These are phyloP conservation scores for Sebastes miniatus DNA, from an alignment of 2,797 vertebrate genomes.

Conservation along the genomic window DNA sequence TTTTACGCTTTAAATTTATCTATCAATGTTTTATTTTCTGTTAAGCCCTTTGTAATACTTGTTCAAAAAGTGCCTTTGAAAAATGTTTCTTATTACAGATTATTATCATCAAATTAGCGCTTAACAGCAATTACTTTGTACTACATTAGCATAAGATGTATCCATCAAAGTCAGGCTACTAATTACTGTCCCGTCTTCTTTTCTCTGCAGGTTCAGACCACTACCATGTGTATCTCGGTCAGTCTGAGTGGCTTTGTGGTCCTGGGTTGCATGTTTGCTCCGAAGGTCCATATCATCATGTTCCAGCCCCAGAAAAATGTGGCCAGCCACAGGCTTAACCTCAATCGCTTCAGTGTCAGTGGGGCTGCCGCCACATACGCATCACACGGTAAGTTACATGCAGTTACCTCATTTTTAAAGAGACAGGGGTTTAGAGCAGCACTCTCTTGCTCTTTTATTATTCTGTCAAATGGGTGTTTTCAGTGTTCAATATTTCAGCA, in stretches of 20 bases:
- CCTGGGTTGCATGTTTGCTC: constrained; percentile 96
- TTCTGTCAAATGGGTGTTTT: neutral
- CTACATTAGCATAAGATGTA: constrained; percentile 35
- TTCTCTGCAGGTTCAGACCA: constrained; percentile 92
- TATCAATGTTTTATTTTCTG: neutral
- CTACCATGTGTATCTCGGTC: constrained; percentile 99
- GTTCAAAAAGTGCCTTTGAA: constrained; percentile 1
- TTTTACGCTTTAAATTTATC: neutral
- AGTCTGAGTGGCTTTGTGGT: constrained; percentile 98
- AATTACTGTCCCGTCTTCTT: constrained; percentile 18
- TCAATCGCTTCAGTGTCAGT: constrained; percentile 97
- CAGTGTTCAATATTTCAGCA: neutral
- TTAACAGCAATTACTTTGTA: constrained; percentile 13
- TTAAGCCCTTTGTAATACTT: constrained; percentile 1
- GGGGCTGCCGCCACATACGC: constrained; percentile 91
- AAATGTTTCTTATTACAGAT: constrained; percentile 35
- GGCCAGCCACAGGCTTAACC: constrained; percentile 94
- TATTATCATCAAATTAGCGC: constrained; percentile 37
- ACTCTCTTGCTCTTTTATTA: neutral
- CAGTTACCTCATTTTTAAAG: constrained; percentile 45
- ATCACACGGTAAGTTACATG: constrained; percentile 89
- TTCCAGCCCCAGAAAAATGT: constrained; percentile 99
- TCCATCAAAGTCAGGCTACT: constrained; percentile 36
- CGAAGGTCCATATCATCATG: constrained; percentile 98
- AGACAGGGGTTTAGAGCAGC: constrained; percentile 12